A percentile compares a stretch with the other conserved stretches of the same genome.
phyloP scores from a whole-genome alignment of 2,113 vertebrate genomes.

The Uria aalge region DNA sequence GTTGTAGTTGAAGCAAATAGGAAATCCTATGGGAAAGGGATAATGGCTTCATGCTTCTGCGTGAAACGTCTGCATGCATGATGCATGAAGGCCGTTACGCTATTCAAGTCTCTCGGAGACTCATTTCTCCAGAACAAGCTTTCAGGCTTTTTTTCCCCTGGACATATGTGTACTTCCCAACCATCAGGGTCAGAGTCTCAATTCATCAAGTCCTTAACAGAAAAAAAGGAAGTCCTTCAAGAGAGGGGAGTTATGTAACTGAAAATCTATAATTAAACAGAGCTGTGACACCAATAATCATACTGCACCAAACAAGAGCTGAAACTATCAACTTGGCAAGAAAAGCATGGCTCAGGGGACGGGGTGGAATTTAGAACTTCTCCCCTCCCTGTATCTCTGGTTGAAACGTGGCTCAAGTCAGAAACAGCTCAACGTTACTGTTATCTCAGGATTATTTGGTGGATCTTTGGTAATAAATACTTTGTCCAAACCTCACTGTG shows the following conservation, averaged over 20 bases:
- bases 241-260: not conserved
- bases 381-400: not conserved
- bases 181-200: not conserved
- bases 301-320: not conserved
- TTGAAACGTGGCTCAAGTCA: rapidly evolving
- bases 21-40: not conserved
- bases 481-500: rapidly evolving
- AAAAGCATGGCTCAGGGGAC: not conserved
- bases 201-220: not conserved
- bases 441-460: not conserved
- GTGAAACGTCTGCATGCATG: not conserved
- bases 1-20: not conserved
- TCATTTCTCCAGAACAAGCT: not conserved
- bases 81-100: not conserved
- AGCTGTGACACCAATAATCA: not conserved
- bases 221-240: not conserved
- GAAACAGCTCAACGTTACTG: not conserved
- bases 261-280: not conserved
- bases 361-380: not conserved
- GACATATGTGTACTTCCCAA: not conserved
- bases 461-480: not conserved
- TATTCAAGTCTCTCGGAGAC: not conserved
- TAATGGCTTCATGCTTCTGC: not conserved
- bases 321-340: not conserved
- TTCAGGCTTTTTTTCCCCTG: not conserved